Evolutionary conservation across 2,797 vertebrate genomes (phyloP).

Genomic region (Crypturellus tataupa): DNA sequence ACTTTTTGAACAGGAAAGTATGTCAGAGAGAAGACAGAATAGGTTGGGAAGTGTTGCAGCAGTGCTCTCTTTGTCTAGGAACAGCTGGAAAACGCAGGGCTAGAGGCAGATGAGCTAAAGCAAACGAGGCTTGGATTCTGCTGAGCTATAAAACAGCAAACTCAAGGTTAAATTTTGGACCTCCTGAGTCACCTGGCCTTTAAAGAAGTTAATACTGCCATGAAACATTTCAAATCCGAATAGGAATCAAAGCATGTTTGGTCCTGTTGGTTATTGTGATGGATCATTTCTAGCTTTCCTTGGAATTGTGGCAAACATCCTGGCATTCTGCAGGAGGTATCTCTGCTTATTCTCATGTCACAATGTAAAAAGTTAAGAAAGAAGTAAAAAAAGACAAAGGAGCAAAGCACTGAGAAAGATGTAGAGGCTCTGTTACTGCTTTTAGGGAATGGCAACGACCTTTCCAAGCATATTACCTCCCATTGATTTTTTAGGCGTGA

Average conservation of each 20-base stretch:
- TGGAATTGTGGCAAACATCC: not conserved
- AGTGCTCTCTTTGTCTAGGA: not conserved
- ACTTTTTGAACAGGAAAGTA: not conserved
- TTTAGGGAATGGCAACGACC: not conserved
- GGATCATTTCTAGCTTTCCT: not conserved
- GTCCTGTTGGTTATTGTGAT: not conserved
- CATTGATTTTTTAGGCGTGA: not conserved
- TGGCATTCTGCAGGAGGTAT: not conserved
- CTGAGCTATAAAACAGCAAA: not conserved
- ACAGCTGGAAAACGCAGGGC: not conserved
- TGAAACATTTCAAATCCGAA: not conserved
- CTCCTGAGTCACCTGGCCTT: not conserved
- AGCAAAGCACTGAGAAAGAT: not conserved
- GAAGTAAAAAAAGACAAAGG: not conserved
- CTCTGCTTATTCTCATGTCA: not conserved
- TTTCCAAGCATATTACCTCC: not conserved
- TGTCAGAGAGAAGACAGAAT: not conserved
- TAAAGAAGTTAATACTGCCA: not conserved
- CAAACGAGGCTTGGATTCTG: not conserved
- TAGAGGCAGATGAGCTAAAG: not conserved
- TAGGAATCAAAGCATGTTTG: not conserved
- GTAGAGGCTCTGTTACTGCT: not conserved
- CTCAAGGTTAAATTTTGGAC: not conserved
- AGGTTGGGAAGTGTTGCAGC: not conserved
- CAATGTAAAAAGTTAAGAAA: not conserved